These are phyloP conservation scores for Epistrophe eligans DNA, from an alignment of 2,888 invertebrate genomes.

Conservation along the genomic window DNA sequence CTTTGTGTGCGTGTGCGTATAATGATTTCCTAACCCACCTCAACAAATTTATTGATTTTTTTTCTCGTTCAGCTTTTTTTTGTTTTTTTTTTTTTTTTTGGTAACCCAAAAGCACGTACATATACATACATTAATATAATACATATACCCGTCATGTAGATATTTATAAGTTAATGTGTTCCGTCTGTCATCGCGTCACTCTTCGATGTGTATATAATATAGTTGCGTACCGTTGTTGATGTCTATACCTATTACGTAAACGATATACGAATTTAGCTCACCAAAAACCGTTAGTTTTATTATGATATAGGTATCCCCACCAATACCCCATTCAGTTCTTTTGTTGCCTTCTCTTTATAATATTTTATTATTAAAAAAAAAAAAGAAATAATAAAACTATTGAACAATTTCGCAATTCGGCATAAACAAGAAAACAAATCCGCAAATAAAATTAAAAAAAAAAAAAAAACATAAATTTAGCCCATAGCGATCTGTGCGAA, in stretches of 20 bases:
- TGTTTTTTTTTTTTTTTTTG: conserved; percentile 43
- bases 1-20: conserved; percentile 68
- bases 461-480: conserved; percentile 43
- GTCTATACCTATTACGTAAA: conserved; percentile 66
- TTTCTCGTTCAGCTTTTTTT: conserved; percentile 54
- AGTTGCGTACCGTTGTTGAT: conserved; percentile 51
- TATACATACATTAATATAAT: conserved; percentile 38
- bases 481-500: conserved; percentile 70
- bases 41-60: conserved; percentile 84
- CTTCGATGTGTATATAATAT: conserved; percentile 16
- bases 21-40: conserved; percentile 84
- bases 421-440: conserved; percentile 45
- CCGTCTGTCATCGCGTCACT: conserved; percentile 50
- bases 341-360: conserved; percentile 21
- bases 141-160: neutral
- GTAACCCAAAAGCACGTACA: conserved; percentile 70
- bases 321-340: conserved; percentile 30
- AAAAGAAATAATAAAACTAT: conserved; percentile 41
- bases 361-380: conserved; percentile 46
- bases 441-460: conserved; percentile 6
- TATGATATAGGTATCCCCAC: conserved; percentile 50
- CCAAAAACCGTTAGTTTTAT: conserved; percentile 70
- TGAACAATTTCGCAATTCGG: conserved; percentile 71
- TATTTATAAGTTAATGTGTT: conserved; percentile 61
- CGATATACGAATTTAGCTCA: conserved; percentile 68